Base-by-base conservation (phyloP, 2,888 invertebrate genomes). In the Ormyrus nitidulus region DNA sequence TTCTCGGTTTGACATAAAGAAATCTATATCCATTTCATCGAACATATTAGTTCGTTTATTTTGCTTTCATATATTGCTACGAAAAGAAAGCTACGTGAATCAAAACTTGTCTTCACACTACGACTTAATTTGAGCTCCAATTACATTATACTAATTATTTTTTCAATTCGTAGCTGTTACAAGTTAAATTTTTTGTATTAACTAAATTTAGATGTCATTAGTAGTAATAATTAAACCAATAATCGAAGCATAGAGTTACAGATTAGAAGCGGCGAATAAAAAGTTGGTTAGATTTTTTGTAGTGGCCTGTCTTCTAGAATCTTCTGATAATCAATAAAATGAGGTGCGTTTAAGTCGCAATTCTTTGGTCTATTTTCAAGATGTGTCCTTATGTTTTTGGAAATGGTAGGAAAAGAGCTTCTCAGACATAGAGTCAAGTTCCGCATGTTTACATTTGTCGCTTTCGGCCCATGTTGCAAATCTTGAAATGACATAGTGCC, bases 381-480 rank as follows among this genome's bases (percentile, higher is more conserved):
- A 34, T 51, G 59, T 54, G 51, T 62, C 10, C 9, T 51, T 70
- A 59, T 51, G 53, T 77, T 72, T 78, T 78, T 19, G 54, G 58
- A 64, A 77, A 65, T 68, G 68, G 64, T 71, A 71, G 64, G 79
- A 79, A 80, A 75, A 69, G 68, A 72, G 68, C 69, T 75, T 62
- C 74, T 73, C 44, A 44, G 66, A 19, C 70, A 65, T 62, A 68
- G 62, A 64, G 44, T 64, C 19, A 46, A 54, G 49, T 59, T 59
- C 53, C 19, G 3, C n/a, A 34, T n/a, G 10, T 61, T 84, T 86
- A 87, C 82, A 86, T 82, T 81, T 89, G 89, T 85, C 93, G 91
- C 87, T 93, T 94, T 76, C 93, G 92, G 11, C 94, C 94, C 93
- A 94, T 93, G 87, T 94, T 94, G 91, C 94, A 94, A 82, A 94